These are phyloP conservation scores for Drosophila punjabiensis DNA, from an alignment of 1,140 invertebrate genomes.

Conservation along the genomic window DNA sequence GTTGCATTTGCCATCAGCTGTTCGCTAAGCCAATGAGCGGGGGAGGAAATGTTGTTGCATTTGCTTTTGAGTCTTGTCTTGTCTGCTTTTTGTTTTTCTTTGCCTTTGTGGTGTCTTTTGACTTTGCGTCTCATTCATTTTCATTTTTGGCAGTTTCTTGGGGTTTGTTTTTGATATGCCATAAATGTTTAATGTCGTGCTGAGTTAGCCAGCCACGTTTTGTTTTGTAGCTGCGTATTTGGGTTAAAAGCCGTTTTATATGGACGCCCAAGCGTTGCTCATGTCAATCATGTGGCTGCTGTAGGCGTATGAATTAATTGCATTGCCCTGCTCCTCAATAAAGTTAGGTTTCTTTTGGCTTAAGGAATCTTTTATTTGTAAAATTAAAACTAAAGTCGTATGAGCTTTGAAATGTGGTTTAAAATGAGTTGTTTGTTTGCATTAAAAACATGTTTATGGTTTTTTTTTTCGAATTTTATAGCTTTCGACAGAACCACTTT, in stretches of 20 bases:
- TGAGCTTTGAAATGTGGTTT: background rate
- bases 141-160: constrained; percentile 69
- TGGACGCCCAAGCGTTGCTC: constrained; percentile 51
- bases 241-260: constrained; percentile 74
- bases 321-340: constrained; percentile 32
- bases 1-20: constrained; percentile 67
- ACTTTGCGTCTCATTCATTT: constrained; percentile 42
- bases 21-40: constrained; percentile 33
- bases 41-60: constrained; percentile 39
- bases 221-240: constrained; percentile 67
- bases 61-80: constrained; percentile 31
- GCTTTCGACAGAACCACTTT: background rate
- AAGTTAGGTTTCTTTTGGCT: constrained; percentile 4
- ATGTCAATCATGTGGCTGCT: constrained; percentile 41
- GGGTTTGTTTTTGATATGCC: constrained; percentile 39
- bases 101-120: constrained; percentile 30
- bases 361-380: background rate
- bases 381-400: background rate
- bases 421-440: background rate
- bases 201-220: constrained; percentile 65
- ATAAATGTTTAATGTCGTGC: constrained; percentile 76
- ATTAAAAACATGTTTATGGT: background rate
- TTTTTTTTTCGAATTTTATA: background rate
- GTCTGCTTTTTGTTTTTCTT: constrained; percentile 17
- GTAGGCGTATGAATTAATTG: constrained; percentile 54